A percentile compares a stretch with the other conserved stretches of the same genome.
These are phyloP conservation scores for Euspilapteryx auroguttella DNA, from an alignment of 2,888 invertebrate species.

Conservation along the genomic window DNA sequence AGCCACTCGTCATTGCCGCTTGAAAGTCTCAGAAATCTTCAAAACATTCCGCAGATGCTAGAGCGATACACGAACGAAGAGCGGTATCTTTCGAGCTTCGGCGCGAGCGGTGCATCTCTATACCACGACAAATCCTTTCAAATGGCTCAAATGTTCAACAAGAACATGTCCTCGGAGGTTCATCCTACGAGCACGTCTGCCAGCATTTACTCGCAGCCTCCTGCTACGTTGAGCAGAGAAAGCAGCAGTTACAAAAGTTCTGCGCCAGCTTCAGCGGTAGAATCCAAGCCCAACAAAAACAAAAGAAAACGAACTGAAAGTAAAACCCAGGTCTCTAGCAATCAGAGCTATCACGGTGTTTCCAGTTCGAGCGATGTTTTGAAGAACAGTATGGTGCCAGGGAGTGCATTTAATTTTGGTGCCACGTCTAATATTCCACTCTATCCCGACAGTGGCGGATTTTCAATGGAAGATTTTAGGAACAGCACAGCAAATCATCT, in stretches of 20 bases:
- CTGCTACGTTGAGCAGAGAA: conserved; percentile 31
- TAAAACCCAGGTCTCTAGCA: conserved; percentile 26
- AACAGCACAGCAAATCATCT: conserved; percentile 66
- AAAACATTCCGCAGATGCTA: conserved; percentile 63
- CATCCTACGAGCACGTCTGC: conserved; percentile 26
- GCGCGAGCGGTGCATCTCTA: conserved; percentile 34
- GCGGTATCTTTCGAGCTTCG: conserved; percentile 51
- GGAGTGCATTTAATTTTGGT: conserved; percentile 85
- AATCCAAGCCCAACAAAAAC: conserved; percentile 27
- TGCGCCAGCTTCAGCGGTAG: conserved; percentile 21
- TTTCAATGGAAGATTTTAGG: conserved; percentile 68
- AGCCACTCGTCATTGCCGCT: conserved; percentile 39
- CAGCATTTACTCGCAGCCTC: conserved; percentile 36
- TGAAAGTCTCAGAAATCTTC: conserved; percentile 56
- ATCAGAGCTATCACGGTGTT: conserved; percentile 58
- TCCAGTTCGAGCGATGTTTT: conserved; percentile 59
- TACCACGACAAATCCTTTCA: conserved; percentile 64
- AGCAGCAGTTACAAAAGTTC: conserved; percentile 30
- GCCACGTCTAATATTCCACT: conserved; percentile 65
- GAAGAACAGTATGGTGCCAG: conserved; percentile 69
- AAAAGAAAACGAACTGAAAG: conserved; percentile 35
- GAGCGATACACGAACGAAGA: conserved; percentile 62
- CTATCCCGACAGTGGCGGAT: conserved; percentile 67
- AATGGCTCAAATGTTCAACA: conserved; percentile 63
- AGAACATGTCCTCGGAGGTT: conserved; percentile 37